A percentile compares a stretch with the other conserved stretches of the same genome.
Conservation (phyloP, 2,888 invertebrate genomes). For the Panorpa germanica region DNA sequence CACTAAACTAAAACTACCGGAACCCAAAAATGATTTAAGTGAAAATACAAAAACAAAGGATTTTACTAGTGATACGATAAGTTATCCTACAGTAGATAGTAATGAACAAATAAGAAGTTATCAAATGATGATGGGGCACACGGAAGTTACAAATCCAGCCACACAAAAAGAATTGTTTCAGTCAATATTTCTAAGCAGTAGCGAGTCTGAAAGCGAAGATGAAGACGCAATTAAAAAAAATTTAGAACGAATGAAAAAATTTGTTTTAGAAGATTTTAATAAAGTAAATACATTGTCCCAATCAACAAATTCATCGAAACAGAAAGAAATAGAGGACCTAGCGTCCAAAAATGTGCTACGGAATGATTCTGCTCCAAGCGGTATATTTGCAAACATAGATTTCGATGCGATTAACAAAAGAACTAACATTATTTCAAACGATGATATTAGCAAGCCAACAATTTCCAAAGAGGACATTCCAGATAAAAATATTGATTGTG, state of each 20-base stretch:
- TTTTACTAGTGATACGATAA: no score
- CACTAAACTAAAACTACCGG: neutral
- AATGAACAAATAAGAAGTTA: slow-evolving; percentile 17
- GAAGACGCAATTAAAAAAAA: slow-evolving; percentile 17
- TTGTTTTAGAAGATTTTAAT: slow-evolving; percentile 18
- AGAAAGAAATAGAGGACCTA: slow-evolving; percentile 13
- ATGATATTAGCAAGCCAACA: no score
- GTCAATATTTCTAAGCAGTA: slow-evolving; percentile 72
- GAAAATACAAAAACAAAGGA: neutral
- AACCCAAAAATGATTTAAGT: slow-evolving; percentile 4
- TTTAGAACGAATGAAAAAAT: slow-evolving; percentile 13
- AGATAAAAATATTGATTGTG: no score
- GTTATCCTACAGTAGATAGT: neutral
- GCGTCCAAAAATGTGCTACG: slow-evolving; percentile 31
- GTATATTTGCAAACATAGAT: slow-evolving; percentile 39
- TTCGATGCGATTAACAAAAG: no score
- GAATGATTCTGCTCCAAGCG: slow-evolving; percentile 49
- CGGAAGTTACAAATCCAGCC: slow-evolving; percentile 23
- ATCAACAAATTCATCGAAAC: neutral
- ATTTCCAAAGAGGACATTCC: no score
- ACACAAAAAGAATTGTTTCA: slow-evolving; percentile 67
- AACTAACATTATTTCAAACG: no score
- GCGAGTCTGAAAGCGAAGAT: slow-evolving; percentile 39
- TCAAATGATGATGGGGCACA: slow-evolving; percentile 19
- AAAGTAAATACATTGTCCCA: slow-evolving; percentile 1